Evolutionary conservation across 2,888 invertebrate species (phyloP).

Genomic region (Nephrotoma appendiculata): DNA sequence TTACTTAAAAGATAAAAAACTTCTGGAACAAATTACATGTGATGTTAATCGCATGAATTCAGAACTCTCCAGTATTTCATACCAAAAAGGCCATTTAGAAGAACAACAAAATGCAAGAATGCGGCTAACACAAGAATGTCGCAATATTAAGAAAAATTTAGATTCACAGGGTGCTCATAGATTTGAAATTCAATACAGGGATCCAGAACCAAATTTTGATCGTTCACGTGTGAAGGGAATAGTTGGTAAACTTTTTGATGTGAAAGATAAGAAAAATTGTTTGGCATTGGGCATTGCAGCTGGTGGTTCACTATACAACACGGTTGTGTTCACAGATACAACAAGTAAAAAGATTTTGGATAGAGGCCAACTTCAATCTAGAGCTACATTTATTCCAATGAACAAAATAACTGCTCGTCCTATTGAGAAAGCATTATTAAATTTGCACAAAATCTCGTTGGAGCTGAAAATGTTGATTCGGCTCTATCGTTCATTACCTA

Average conservation of each 20-base stretch:
- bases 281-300: conserved; percentile 76
- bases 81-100: conserved; percentile 44
- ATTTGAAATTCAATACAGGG: conserved; percentile 51
- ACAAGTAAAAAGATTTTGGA: conserved; percentile 76
- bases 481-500: conserved; percentile 68
- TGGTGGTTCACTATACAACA: conserved; percentile 73
- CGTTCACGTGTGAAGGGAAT: conserved; percentile 54
- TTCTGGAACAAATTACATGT: conserved; percentile 38
- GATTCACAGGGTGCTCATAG: conserved; percentile 24
- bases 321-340: conserved; percentile 75
- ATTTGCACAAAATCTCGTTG: conserved; percentile 58
- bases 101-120: conserved; percentile 37
- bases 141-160: conserved; percentile 30
- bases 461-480: conserved; percentile 63
- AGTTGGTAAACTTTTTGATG: conserved; percentile 61
- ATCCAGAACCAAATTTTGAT: conserved; percentile 64
- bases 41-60: not conserved
- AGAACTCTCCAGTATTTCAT: conserved; percentile 39
- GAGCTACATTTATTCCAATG: conserved; percentile 81
- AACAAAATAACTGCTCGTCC: conserved; percentile 62
- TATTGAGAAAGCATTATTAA: conserved; percentile 45
- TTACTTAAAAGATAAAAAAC: conserved; percentile 47
- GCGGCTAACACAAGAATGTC: conserved; percentile 38
- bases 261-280: conserved; percentile 52
- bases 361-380: conserved; percentile 59